Base-by-base conservation (phyloP, 2,113 vertebrate genomes). In the Chaetodon auriga region DNA sequence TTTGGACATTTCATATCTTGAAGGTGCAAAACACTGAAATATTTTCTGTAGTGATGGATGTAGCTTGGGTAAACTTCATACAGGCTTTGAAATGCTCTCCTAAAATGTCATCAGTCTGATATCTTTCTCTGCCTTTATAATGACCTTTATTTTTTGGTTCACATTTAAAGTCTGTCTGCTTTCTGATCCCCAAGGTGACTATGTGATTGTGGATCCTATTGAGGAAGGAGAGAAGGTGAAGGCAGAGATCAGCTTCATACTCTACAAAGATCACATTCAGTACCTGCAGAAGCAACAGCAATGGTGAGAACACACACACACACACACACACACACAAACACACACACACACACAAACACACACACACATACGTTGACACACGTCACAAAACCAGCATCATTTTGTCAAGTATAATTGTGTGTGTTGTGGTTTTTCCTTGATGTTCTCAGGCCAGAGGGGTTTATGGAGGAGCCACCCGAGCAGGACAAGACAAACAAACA, bases 191-290 rank as follows among this genome's bases (percentile, higher is more conserved):
- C 5, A 58, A 98, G 97, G 97, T 30, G 96, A 98, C 77, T 98
- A 95, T 81, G 96, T 98, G 81, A 97, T 98, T 7, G 96, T 98
- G 61, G 97, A 98, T 83, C 97, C 97, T 6, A 98, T 98, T 13
- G 96, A 97, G 68, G 97, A 98, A 82, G 97, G 97, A 61, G 97
- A 96, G 76, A 98, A 98, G 63, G 97, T 98, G 68, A 98, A 97
- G 84, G 97, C 96, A 3, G 97, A 98, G 88, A 98, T 98, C 87
- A 94, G 85, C 76, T 96, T 95, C 43, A 97, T 98, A 80, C 96
- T 98, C 7, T 97, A 97, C 91, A 97, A 96, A 85, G 96, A 97
- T 85, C 95, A 98, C 7, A 95, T 97, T 58, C 94, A 95, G 36
- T 75, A 97, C 51, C 92, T 98, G 61, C 94, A 96, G 74, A 96